Percentiles rank a stretch among this genome's conserved stretches.
These are phyloP conservation scores for Elephas maximus DNA, from an alignment of 2,113 vertebrate species.

Conservation along the genomic window DNA sequence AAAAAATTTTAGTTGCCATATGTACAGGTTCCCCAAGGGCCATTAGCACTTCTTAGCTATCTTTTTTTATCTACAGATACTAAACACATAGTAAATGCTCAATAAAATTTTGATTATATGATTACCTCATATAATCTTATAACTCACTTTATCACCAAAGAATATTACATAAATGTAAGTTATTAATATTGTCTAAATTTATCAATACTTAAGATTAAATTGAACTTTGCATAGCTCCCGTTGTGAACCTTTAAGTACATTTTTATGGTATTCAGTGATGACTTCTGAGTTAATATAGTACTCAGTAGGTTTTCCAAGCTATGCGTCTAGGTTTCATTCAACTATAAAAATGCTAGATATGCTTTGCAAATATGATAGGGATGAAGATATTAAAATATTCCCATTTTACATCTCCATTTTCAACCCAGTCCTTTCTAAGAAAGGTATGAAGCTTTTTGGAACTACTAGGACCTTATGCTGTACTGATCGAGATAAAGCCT, in stretches of 20 bases:
- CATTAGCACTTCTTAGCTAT: background rate
- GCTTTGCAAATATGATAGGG: background rate
- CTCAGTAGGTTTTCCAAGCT: background rate
- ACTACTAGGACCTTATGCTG: background rate
- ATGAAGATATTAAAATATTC: background rate
- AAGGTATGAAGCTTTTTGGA: background rate
- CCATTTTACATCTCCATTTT: background rate
- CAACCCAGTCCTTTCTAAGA: background rate
- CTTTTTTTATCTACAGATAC: background rate
- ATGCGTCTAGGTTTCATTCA: background rate
- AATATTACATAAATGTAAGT: background rate
- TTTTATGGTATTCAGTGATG: background rate
- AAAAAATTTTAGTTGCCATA: background rate
- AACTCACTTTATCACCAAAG: background rate
- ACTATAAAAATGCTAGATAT: background rate
- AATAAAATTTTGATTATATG: background rate
- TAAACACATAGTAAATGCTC: background rate
- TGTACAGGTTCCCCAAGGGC: background rate
- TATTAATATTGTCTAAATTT: background rate
- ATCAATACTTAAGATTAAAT: background rate
- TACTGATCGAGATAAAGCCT: background rate
- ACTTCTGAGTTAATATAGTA: background rate
- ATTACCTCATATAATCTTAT: background rate
- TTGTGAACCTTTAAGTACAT: background rate
- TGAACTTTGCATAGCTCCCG: background rate